phyloP scores from a whole-genome alignment of 2,888 invertebrate species.

The Pollenia labialis region DNA sequence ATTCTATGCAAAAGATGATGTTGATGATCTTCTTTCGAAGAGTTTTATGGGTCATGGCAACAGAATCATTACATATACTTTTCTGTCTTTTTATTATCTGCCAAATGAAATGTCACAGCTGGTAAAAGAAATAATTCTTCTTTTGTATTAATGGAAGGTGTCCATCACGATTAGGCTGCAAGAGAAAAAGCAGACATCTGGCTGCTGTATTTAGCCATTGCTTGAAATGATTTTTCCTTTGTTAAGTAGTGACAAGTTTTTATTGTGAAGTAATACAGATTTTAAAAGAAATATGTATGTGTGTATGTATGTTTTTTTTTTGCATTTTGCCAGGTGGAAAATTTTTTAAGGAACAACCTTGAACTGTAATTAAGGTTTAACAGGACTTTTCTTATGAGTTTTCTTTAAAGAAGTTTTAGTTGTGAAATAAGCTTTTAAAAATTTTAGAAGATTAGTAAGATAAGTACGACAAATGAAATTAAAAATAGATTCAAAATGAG shows the following conservation, averaged over 20 bases:
- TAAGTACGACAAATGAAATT: no score
- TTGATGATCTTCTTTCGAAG: conserved; percentile 31
- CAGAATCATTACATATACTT: conserved; percentile 23
- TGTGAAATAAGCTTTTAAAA: no score
- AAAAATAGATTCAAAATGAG: no score
- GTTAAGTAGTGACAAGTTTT: background rate
- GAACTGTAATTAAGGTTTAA: background rate
- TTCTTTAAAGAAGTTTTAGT: no score
- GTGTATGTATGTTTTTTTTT: no score
- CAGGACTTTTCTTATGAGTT: background rate
- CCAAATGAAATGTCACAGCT: conserved; percentile 14
- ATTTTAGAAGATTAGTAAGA: no score
- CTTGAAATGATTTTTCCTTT: conserved; percentile 12
- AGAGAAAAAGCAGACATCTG: background rate
- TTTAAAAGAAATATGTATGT: no score
- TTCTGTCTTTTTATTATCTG: background rate
- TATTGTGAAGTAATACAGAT: conserved; percentile 14
- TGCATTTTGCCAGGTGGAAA: no score
- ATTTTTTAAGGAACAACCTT: background rate
- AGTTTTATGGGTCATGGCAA: conserved; percentile 56
- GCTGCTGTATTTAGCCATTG: conserved; percentile 24
- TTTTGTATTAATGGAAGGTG: background rate
- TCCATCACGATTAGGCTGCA: background rate
- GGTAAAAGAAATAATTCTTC: background rate
- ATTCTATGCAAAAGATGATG: conserved; percentile 5